Base-by-base conservation (phyloP, 2,888 invertebrate species). In the Heliconius hortense region DNA sequence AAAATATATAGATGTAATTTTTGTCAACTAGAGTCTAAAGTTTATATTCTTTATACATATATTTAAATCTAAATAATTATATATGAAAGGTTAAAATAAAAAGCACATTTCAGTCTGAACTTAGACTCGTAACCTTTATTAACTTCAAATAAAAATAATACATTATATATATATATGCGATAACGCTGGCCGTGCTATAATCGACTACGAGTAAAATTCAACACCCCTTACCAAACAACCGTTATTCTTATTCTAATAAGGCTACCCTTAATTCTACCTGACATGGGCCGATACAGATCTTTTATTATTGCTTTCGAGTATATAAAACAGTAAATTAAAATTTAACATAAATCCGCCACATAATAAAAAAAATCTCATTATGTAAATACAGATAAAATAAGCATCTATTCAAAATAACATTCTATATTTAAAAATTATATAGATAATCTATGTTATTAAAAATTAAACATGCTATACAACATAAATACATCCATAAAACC, bases 241-340 rank as follows among this genome's bases (percentile, higher is more conserved):
- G 84, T 87, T 88, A 88, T 85, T 89, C 91, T 92, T 92, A 92
- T 75, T 84, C 93, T 93, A 93, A 86, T 93, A 93, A 93, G 93
- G 93, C 93, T 94, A 93, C 90, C 90, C 91, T 93, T 93, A 93
- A 90, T 86, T 86, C 91, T 91, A 92, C 87, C 84, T 82, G 86
- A 78, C 76, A 78, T 86, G 85, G 86, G 86, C 87, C 87, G 82
- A 85, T 83, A 83, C 84, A 83, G 78, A 78, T 82, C 78, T 73
- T 77, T 81, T 83, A 83, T 86, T 88, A 88, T 89, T 90, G 89
- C 88, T 89, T 83, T 81, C 80, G 77, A 77, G 39, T 76, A 66
- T 53, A 59, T n/a, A 63, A 62, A 64, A 64, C 21, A 26, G n/a
- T 56, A 64, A 75, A 70, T 59, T 64, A 63, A 26, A 70, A 56